Conservation (phyloP, 2,888 invertebrate genomes). For the Scaptomyza tumidula region DNA sequence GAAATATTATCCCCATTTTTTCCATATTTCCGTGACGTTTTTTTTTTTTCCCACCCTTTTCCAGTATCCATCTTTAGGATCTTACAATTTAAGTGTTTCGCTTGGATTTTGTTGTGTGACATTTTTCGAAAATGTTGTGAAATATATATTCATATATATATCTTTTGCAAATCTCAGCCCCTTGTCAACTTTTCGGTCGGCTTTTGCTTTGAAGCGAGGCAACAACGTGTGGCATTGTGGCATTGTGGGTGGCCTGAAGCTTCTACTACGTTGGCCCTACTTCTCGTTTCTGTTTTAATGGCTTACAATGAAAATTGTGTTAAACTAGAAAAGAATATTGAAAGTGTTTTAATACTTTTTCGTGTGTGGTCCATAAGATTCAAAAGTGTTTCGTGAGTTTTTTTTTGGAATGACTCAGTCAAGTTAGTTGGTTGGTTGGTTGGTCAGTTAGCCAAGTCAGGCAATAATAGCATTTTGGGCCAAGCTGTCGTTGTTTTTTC, state of each 20-base stretch:
- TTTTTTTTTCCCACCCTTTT: background rate
- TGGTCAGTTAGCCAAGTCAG: too few species aligned
- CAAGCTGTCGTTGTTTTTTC: slow-evolving; percentile 37
- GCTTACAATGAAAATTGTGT: slow-evolving; percentile 64
- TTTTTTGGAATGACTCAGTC: slow-evolving; percentile 9
- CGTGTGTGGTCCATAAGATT: slow-evolving; percentile 17
- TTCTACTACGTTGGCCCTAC: slow-evolving; percentile 3
- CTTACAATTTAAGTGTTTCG: slow-evolving; percentile 66
- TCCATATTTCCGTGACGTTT: background rate
- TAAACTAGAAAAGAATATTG: background rate
- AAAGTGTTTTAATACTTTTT: slow-evolving; percentile 1
- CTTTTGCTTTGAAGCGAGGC: slow-evolving; percentile 59
- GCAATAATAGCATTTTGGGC: slow-evolving; percentile 5
- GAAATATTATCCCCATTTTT: slow-evolving; percentile 10
- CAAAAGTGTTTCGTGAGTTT: too few species aligned
- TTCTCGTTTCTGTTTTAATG: slow-evolving; percentile 54
- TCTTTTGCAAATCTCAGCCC: slow-evolving; percentile 75
- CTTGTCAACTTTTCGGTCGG: slow-evolving; percentile 42
- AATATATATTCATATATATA: slow-evolving; percentile 48
- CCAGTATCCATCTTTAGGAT: slow-evolving; percentile 6
- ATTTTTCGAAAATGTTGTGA: slow-evolving; percentile 58
- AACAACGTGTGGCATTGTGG: background rate
- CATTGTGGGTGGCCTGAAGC: slow-evolving; percentile 70
- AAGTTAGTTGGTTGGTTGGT: too few species aligned
- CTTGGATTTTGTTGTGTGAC: slow-evolving; percentile 61